Percentiles rank a stretch among this genome's conserved stretches.
phyloP scores from a whole-genome alignment of 2,888 invertebrate species.

The Campoplex nolae region DNA sequence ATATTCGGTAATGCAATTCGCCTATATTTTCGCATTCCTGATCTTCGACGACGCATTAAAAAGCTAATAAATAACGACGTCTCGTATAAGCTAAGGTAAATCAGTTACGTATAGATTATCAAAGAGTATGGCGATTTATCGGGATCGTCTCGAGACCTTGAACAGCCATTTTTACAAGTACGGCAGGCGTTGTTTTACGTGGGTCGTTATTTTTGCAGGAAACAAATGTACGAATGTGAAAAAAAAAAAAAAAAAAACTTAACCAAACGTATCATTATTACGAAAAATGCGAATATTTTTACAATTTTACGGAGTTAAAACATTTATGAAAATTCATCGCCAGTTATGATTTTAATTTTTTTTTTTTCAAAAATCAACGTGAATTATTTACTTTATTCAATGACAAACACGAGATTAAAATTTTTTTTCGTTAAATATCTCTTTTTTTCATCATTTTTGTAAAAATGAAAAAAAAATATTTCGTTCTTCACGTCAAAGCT shows the following conservation, averaged over 20 bases:
- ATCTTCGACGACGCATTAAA: constrained; percentile 53
- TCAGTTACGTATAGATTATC: constrained; percentile 41
- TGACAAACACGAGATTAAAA: background rate
- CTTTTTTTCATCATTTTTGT: background rate
- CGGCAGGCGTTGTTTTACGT: constrained; percentile 16
- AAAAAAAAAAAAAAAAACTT: background rate
- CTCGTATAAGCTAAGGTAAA: constrained; percentile 58
- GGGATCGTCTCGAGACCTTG: constrained; percentile 54
- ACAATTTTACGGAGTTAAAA: background rate
- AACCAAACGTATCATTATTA: too few species aligned
- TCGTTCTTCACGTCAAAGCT: background rate
- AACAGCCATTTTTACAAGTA: background rate
- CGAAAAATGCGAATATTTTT: background rate
- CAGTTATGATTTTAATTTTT: background rate
- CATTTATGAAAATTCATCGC: background rate
- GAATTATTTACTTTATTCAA: background rate
- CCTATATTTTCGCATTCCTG: constrained; percentile 13
- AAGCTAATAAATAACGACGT: constrained; percentile 50
- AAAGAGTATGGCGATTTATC: constrained; percentile 39
- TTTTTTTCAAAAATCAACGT: background rate
- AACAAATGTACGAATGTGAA: constrained; percentile 15
- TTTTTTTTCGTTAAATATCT: background rate
- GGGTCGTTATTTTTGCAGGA: constrained; percentile 40
- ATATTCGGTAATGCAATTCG: background rate
- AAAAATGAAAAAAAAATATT: background rate